Base-by-base conservation (phyloP, 2,113 vertebrate genomes). In the Sinosuthora webbiana region DNA sequence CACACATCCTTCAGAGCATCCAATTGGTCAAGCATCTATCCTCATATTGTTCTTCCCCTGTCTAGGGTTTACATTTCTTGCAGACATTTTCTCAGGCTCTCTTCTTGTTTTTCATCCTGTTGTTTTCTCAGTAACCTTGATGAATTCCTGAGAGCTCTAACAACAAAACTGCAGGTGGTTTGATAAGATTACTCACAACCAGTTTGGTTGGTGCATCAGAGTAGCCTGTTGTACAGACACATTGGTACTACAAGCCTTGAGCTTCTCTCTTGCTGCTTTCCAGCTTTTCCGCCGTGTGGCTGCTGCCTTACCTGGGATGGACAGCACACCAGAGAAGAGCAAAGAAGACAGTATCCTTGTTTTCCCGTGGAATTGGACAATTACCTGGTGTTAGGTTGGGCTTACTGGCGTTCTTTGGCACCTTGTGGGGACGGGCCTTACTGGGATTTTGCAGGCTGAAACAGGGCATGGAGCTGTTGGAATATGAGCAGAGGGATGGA, bases 261-360 rank as follows among this genome's bases (percentile, higher is more conserved):
- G 4, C 71, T 92, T 63, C 45, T 47, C 1, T 77, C 1, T 77
- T 81, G 25, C 42, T 89, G 2, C 55, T 77, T 92, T 94, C 22
- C 52, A 99, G 98, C 98, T 99, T 97, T 99, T 99, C 97, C 98
- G 98, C n/a, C 98, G 98, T 60, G 98, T 99, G 84, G 98, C 98
- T 82, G 98, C 98, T 85, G 98, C 98, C 76, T 97, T 99, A 94
- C 98, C 98, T 63, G 98, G 98, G 69, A 99, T 98, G 98, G 98
- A 98, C 87, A 99, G 98, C 95, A 98, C 98, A 97, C 98, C 98
- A 57, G 98, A 98, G 97, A 98, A 98, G 73, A 99, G 98, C 98
- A 98, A 98, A 99, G 98, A 99, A 84, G 98, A 99, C 97, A 98
- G 98, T 98, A 98, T 99, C 98, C 98, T 99, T 97, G 37, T 23